phyloP scores from a whole-genome alignment of 2,888 invertebrate genomes.

The Rhagophthalmus giganteus region DNA sequence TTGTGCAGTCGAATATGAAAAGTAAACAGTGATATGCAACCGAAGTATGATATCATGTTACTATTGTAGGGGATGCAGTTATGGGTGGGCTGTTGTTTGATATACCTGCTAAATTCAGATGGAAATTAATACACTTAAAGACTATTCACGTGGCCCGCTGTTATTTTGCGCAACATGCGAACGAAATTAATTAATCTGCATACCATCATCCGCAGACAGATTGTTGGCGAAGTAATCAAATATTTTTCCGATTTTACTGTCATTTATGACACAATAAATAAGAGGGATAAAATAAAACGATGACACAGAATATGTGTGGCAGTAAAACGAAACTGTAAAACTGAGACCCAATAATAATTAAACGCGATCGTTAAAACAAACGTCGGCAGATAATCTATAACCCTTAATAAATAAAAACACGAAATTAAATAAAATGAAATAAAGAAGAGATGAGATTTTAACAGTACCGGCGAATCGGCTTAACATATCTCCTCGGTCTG shows the following conservation, averaged over 20 bases:
- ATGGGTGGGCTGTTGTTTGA: constrained; percentile 36
- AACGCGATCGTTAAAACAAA: constrained; percentile 44
- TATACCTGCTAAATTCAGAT: constrained; percentile 29
- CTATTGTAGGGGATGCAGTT: constrained; percentile 49
- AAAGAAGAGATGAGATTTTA: constrained; percentile 39
- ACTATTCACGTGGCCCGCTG: background rate
- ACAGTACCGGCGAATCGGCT: constrained; percentile 40
- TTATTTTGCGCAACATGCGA: background rate
- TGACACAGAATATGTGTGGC: constrained; percentile 40
- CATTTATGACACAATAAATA: constrained; percentile 47
- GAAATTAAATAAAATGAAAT: constrained; percentile 41
- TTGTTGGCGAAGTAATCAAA: constrained; percentile 37
- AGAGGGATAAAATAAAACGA: constrained; percentile 42
- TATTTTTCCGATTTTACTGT: constrained; percentile 41
- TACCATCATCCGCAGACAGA: constrained; percentile 15
- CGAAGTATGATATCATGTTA: constrained; percentile 52
- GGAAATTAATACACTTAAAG: constrained; percentile 23
- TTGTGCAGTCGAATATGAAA: constrained; percentile 56
- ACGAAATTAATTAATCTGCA: constrained; percentile 2
- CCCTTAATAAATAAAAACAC: constrained; percentile 40
- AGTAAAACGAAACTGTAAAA: constrained; percentile 39
- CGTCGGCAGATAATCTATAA: constrained; percentile 44
- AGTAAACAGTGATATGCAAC: constrained; percentile 53
- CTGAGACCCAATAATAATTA: constrained; percentile 42
- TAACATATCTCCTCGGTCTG: constrained; percentile 42